A percentile compares a stretch with the other conserved stretches of the same genome.
Conservation (phyloP, 2,797 vertebrate species). For the Tokudaia tokunoshimensis region DNA sequence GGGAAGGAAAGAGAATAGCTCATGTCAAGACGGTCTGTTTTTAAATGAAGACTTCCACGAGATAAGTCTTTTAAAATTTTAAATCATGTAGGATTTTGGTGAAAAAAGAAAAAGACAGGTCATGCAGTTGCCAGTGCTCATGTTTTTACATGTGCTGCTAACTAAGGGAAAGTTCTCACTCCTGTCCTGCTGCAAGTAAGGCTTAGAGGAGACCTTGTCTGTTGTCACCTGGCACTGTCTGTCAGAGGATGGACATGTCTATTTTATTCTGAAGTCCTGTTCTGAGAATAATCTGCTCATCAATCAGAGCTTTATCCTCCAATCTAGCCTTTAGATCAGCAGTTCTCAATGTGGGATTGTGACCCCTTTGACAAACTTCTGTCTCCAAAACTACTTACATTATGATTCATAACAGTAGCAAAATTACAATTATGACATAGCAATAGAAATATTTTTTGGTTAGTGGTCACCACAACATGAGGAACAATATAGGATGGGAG, state of each 20-base stretch:
- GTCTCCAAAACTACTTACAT: neutral
- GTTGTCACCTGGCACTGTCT: neutral
- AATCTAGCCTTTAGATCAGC: neutral
- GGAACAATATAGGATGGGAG: neutral
- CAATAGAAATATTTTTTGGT: neutral
- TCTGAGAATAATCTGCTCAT: neutral
- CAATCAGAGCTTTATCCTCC: neutral
- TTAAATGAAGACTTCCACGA: neutral
- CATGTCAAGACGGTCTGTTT: neutral
- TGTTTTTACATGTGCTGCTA: neutral
- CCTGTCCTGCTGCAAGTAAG: neutral
- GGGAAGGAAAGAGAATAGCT: neutral
- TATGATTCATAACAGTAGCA: neutral
- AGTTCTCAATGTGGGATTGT: neutral
- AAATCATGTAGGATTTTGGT: neutral
- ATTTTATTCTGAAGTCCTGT: neutral
- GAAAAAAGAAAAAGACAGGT: neutral
- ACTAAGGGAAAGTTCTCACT: neutral
- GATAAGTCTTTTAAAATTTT: constrained; percentile 5
- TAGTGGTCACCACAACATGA: neutral
- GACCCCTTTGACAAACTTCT: neutral
- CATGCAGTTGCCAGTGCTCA: neutral
- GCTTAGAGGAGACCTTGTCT: neutral
- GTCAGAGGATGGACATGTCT: neutral
- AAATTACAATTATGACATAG: neutral